Evolutionary conservation across 2,113 vertebrate genomes (phyloP).

Genomic region (Catharus bicknelli): DNA sequence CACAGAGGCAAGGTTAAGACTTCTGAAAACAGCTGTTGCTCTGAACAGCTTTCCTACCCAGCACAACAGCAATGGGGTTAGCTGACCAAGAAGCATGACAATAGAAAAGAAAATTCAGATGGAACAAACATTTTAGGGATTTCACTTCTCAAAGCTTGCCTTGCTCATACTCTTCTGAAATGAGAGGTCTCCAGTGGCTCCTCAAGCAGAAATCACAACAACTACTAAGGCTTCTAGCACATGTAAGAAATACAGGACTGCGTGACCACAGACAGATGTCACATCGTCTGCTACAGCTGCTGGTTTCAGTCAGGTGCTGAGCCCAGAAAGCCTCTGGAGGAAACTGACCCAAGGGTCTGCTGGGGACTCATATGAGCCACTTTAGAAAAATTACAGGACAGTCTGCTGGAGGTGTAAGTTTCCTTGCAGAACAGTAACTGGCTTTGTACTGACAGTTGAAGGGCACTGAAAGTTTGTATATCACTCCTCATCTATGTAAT

Average conservation of each 20-base stretch:
- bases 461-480: background rate
- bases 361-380: rapidly evolving
- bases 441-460: background rate
- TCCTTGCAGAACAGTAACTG: background rate
- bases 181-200: rapidly evolving
- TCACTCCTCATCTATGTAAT: background rate
- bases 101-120: background rate
- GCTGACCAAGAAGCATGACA: background rate
- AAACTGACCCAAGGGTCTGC: background rate
- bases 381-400: background rate
- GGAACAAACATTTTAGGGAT: background rate
- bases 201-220: background rate
- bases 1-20: background rate
- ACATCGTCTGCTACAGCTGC: background rate
- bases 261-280: rapidly evolving
- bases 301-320: background rate
- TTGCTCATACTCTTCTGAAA: background rate
- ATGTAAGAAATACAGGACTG: background rate
- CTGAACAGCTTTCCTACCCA: background rate
- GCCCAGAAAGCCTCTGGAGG: background rate
- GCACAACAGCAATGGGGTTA: rapidly evolving
- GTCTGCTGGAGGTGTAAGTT: background rate
- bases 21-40: background rate
- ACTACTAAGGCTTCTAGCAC: rapidly evolving
- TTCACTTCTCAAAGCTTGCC: background rate